These are phyloP conservation scores for Cacoxenus indagator DNA, from an alignment of 2,888 invertebrate species.

Conservation along the genomic window DNA sequence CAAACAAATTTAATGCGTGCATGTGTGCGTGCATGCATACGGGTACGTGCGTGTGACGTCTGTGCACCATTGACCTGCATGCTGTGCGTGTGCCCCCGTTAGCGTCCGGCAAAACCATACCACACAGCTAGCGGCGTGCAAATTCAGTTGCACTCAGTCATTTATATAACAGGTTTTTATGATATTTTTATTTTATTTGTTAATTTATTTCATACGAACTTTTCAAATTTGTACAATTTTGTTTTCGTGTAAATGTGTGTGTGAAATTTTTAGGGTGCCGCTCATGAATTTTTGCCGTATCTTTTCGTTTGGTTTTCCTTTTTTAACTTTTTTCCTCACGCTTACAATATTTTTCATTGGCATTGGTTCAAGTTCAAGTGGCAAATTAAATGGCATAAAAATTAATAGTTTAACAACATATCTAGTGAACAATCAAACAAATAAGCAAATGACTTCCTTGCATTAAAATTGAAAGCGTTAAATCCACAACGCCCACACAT, in stretches of 20 bases:
- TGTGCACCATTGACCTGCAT: conserved; percentile 63
- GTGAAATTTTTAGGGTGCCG: conserved; percentile 20
- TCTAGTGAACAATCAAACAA: neutral
- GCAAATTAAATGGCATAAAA: conserved; percentile 18
- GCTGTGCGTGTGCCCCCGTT: conserved; percentile 6
- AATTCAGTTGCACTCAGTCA: neutral
- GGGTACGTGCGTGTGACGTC: conserved; percentile 58
- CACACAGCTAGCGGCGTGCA: neutral
- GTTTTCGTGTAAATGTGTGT: neutral
- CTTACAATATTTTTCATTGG: too few species aligned
- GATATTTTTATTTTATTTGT: neutral
- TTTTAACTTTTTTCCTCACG: conserved; percentile 32
- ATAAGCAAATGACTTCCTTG: too few species aligned
- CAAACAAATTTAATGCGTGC: conserved; percentile 41
- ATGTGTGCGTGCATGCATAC: too few species aligned
- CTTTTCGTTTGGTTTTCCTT: conserved; percentile 34
- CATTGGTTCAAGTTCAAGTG: conserved; percentile 60
- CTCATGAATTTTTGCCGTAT: neutral
- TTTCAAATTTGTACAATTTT: neutral
- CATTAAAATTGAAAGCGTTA: too few species aligned
- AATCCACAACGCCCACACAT: neutral
- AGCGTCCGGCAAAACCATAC: conserved; percentile 5
- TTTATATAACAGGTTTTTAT: conserved; percentile 34
- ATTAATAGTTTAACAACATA: neutral
- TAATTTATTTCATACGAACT: neutral